Percentiles rank a stretch among this genome's conserved stretches.
These are phyloP conservation scores for Camelus bactrianus DNA, from an alignment of 2,113 vertebrate species.

Conservation along the genomic window DNA sequence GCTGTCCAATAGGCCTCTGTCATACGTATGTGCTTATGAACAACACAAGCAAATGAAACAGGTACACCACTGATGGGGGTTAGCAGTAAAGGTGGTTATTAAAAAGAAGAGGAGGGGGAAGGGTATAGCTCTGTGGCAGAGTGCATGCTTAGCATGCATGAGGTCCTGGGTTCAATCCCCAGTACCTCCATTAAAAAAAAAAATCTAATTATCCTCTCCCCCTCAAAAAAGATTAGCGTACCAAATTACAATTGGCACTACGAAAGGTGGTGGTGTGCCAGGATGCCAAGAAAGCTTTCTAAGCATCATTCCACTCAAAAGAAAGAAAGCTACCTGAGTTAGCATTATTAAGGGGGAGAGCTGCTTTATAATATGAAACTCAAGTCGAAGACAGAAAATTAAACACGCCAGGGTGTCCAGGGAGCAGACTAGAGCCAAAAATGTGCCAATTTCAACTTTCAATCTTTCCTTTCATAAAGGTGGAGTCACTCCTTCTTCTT, in stretches of 20 bases:
- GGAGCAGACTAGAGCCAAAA: background rate
- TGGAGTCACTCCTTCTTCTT: background rate
- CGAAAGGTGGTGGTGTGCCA: background rate
- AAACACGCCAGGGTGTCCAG: background rate
- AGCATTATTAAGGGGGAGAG: background rate
- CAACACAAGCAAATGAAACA: background rate
- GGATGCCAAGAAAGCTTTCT: rapidly evolving
- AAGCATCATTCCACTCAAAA: background rate
- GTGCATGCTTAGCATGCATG: too few species aligned
- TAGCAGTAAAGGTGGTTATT: background rate
- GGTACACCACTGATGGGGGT: rapidly evolving
- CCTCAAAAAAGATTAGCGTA: background rate
- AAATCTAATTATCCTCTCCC: too few species aligned
- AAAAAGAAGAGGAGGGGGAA: background rate
- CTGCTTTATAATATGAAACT: background rate
- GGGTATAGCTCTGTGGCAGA: too few species aligned
- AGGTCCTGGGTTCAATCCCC: too few species aligned
- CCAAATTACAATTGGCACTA: background rate
- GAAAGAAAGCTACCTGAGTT: background rate
- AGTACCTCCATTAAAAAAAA: too few species aligned
- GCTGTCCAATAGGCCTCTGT: rapidly evolving
- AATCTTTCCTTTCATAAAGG: background rate
- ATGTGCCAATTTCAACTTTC: background rate
- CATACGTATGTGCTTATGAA: background rate
- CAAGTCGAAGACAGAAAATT: background rate